Evolutionary conservation across 2,797 vertebrate species (phyloP).

Genomic region (Peromyscus nudipes): DNA sequence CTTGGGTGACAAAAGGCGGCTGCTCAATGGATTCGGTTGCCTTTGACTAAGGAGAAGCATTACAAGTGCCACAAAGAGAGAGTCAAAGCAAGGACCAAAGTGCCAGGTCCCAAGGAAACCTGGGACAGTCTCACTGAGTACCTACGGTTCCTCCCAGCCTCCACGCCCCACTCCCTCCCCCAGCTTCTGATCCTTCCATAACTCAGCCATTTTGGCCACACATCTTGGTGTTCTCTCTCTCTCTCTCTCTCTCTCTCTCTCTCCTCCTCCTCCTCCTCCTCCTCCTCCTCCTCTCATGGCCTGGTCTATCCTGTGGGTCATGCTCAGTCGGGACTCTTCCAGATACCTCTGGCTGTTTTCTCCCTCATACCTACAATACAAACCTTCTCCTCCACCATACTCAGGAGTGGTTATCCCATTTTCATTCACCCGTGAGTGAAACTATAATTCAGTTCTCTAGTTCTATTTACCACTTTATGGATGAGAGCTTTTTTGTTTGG

Average conservation of each 20-base stretch:
- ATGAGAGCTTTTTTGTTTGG: not conserved
- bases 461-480: not conserved
- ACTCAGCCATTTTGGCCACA: not conserved
- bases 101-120: too few relatives aligned
- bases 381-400: not conserved
- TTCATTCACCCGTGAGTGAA: not conserved
- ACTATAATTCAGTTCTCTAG: not conserved
- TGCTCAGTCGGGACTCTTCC: not conserved
- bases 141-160: not conserved
- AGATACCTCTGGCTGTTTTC: not conserved
- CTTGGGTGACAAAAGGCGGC: not conserved
- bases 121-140: not conserved
- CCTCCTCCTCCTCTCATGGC: not conserved
- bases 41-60: not conserved
- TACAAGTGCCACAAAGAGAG: not conserved
- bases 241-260: too few relatives aligned
- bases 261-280: too few relatives aligned
- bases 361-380: not conserved
- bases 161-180: rapidly evolving
- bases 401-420: not conserved
- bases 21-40: not conserved
- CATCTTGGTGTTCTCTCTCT: too few relatives aligned
- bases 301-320: not conserved
- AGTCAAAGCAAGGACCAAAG: not conserved
- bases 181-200: not conserved